These are phyloP conservation scores for Microctonus aethiopoides DNA, from an alignment of 2,888 invertebrate genomes.

Conservation along the genomic window DNA sequence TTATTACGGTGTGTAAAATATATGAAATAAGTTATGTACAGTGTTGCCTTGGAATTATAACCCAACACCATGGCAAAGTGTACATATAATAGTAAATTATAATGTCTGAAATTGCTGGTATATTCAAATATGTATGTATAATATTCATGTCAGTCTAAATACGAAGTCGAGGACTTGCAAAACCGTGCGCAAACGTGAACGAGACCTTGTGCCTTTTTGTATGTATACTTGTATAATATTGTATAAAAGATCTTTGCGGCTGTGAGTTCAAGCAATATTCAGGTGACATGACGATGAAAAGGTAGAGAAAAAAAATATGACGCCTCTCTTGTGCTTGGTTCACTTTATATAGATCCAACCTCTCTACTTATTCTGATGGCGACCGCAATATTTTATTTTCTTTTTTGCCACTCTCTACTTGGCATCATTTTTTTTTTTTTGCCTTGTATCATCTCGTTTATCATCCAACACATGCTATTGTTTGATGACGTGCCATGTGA, in stretches of 20 bases:
- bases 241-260: conserved; percentile 11
- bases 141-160: not conserved
- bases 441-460: conserved; percentile 43
- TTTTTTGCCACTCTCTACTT: conserved; percentile 9
- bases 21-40: conserved; percentile 6
- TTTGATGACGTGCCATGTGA: conserved; percentile 34
- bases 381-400: conserved; percentile 28
- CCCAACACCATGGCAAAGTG: not conserved
- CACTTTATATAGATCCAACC: not conserved
- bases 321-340: conserved; percentile 20
- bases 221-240: conserved; percentile 8
- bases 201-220: conserved; percentile 34
- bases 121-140: conserved; percentile 11
- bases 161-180: conserved; percentile 21
- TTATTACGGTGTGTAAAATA: not conserved
- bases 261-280: not conserved
- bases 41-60: conserved; percentile 29
- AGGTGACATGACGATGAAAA: conserved; percentile 29
- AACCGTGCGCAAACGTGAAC: conserved; percentile 29
- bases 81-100: conserved; percentile 9
- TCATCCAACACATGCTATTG: conserved; percentile 35
- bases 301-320: conserved; percentile 26
- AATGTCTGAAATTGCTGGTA: not conserved
- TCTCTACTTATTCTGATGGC: conserved; percentile 2
- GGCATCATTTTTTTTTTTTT: not conserved